Evolutionary conservation across 1,140 invertebrate genomes (phyloP).

Genomic region (Stegodyphus mimosarum): DNA sequence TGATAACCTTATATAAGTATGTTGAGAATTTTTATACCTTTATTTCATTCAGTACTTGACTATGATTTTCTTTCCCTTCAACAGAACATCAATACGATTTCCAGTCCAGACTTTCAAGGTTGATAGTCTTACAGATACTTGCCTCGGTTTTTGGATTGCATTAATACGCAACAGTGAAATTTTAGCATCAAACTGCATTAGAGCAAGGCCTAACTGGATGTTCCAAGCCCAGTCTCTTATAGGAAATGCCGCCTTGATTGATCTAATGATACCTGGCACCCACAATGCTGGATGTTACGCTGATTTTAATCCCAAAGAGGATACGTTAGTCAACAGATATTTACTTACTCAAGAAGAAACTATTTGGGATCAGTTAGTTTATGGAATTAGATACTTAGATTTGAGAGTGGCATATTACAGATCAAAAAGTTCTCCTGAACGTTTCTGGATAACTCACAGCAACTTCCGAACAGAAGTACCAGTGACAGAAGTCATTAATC

Average conservation of each 20-base stretch:
- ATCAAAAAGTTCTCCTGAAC: slow-evolving; percentile 29
- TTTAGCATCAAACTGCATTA: slow-evolving; percentile 72
- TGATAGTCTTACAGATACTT: slow-evolving; percentile 62
- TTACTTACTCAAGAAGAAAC: slow-evolving; percentile 64
- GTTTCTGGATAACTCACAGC: slow-evolving; percentile 67
- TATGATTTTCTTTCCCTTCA: not conserved
- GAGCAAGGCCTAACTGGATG: slow-evolving; percentile 71
- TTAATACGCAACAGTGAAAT: slow-evolving; percentile 70
- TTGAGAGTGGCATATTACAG: slow-evolving; percentile 62
- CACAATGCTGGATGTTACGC: slow-evolving; percentile 77
- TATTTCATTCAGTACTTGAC: too few species aligned
- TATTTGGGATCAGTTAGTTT: slow-evolving; percentile 65
- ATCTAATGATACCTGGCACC: slow-evolving; percentile 76
- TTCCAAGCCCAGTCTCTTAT: slow-evolving; percentile 62
- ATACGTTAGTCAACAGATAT: slow-evolving; percentile 70
- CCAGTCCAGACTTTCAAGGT: slow-evolving; percentile 38
- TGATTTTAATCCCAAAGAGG: slow-evolving; percentile 69
- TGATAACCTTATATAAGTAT: too few species aligned
- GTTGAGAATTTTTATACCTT: too few species aligned
- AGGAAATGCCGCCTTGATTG: slow-evolving; percentile 71
- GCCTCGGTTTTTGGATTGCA: slow-evolving; percentile 70
- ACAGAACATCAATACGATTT: slow-evolving; percentile 50
- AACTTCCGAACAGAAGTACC: slow-evolving; percentile 62
- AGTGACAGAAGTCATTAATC: slow-evolving; percentile 60
- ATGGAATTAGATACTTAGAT: slow-evolving; percentile 65